phyloP scores from a whole-genome alignment of 2,888 invertebrate species.

The Flexamia atlantica region DNA sequence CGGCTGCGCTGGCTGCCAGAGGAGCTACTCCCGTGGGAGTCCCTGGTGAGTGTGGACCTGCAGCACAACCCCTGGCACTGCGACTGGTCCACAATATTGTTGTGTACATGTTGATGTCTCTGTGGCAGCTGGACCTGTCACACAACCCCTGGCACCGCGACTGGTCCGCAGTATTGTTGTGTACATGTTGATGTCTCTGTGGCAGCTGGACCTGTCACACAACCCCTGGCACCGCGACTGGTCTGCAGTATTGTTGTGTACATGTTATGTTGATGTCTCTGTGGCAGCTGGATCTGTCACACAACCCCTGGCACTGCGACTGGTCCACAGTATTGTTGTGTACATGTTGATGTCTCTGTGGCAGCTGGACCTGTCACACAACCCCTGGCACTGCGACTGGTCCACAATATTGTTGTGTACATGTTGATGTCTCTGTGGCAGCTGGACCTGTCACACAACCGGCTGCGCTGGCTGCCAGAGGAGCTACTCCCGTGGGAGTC shows the following conservation, averaged over 20 bases:
- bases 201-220: conserved; percentile 75
- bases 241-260: no score
- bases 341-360: no score
- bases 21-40: conserved; percentile 63
- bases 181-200: no score
- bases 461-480: conserved; percentile 46
- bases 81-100: conserved; percentile 77
- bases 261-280: no score
- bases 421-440: no score
- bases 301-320: conserved; percentile 51
- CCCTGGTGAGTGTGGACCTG: conserved; percentile 75
- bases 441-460: conserved; percentile 60
- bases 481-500: conserved; percentile 63
- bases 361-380: conserved; percentile 76
- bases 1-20: conserved; percentile 45
- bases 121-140: conserved; percentile 75
- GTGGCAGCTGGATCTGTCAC: conserved; percentile 75
- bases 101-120: no score
- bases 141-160: conserved; percentile 51
- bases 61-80: conserved; percentile 82
- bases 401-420: no score
- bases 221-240: conserved; percentile 51
- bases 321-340: no score
- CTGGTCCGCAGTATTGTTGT: no score
- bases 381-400: conserved; percentile 79